Evolutionary conservation across 2,888 invertebrate genomes (phyloP), one percentile per base, ranked within the genome.

Genomic region (Choristoneura rosaceana): DNA sequence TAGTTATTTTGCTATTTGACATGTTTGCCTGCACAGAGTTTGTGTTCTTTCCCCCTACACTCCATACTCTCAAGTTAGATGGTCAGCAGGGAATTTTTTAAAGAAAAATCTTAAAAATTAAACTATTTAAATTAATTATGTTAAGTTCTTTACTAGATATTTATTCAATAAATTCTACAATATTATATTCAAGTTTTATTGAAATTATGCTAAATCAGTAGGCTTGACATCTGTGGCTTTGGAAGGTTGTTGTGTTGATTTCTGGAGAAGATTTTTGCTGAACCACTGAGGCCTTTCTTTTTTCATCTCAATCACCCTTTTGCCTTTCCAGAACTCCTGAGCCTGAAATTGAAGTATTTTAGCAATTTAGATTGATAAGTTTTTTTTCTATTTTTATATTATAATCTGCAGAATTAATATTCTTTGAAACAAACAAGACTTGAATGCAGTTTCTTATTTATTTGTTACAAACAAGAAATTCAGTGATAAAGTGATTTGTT

Each of bases 261-360:
- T 96, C 84, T 98, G 96, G 25, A 98, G 89, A 65, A 99, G 94
- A 90, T 98, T 98, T 81, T 96, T 96, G 78, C 97, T 96, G 84
- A 98, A 99, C 98, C 98, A 99, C 55, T 95, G 90, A 4, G 99
- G 99, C 75, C 98, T 95, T 71, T 96, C 95, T 86, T 97, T 98
- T 62, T 97, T 95, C 95, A 98, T 95, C 93, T 99, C 98, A 15
- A 99, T 96, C 75, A 99, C 95, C 79, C 97, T 95, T 90, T 98
- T 98, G 0, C 96, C 96, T 80, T 96, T 91, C 88, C 95, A 95
- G 76, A 93, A 95, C 80, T 96, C 96, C 41, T 93, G 90, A 0
- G 95, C 92, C 91, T 96, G 87, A 41, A 87, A 90, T 34, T 74
- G 71, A 76, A 70, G 43, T 25, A 10, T 25, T 8, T 5, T 8